These are phyloP conservation scores for Corythoichthys intestinalis DNA, from an alignment of 2,113 vertebrate genomes.

Conservation along the genomic window DNA sequence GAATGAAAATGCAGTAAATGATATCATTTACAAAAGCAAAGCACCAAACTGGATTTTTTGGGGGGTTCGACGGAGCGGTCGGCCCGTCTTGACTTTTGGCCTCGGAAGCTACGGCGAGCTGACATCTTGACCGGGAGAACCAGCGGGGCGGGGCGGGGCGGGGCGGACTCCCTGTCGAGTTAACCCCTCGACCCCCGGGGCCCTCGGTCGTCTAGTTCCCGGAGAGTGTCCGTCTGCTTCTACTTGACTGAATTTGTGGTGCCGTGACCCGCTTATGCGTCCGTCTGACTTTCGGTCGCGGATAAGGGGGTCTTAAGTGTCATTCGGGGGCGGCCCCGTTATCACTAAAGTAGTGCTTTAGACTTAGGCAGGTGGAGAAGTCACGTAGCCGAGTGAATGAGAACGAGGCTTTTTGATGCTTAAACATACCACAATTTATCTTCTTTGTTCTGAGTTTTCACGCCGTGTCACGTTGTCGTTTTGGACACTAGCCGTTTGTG, in stretches of 20 bases:
- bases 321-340: constrained; percentile 4
- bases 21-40: background rate
- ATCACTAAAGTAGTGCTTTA: too few relatives aligned
- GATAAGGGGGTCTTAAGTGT: constrained; percentile 52
- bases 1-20: too few relatives aligned
- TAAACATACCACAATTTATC: too few relatives aligned
- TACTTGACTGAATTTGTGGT: constrained; percentile 1
- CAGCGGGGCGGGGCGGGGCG: background rate
- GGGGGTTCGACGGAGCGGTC: too few relatives aligned
- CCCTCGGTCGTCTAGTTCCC: constrained; percentile 54
- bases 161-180: constrained; percentile 53
- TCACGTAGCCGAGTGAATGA: too few relatives aligned
- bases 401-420: too few relatives aligned
- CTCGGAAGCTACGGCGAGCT: constrained; percentile 28
- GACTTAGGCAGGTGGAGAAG: too few relatives aligned
- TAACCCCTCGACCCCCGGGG: constrained; percentile 58
- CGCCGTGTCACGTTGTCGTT: too few relatives aligned
- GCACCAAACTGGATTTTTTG: background rate
- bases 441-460: too few relatives aligned
- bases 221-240: constrained; percentile 14
- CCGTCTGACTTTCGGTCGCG: background rate
- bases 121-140: constrained; percentile 25
- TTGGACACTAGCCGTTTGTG: too few relatives aligned
- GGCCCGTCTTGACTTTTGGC: constrained; percentile 44
- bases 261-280: constrained; percentile 2